These are phyloP conservation scores for Umimayanthus chanpuru DNA, from an alignment of 92 coral and sea anemone genomes.

Conservation along the genomic window DNA sequence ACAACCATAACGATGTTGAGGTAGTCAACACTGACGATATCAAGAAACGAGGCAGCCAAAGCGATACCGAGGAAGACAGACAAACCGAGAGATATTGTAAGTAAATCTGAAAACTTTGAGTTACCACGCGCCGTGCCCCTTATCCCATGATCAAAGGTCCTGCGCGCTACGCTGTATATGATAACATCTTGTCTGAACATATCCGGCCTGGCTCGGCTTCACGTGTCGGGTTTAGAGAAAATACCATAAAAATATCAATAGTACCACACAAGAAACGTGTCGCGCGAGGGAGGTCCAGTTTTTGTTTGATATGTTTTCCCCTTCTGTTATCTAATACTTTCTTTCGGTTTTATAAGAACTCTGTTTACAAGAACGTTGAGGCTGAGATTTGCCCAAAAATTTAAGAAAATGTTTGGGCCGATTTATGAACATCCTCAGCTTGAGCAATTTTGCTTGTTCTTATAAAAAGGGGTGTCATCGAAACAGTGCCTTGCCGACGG, in stretches of 20 bases:
- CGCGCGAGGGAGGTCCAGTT: slow-evolving; percentile 17
- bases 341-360: no score
- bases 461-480: no score
- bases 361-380: no score
- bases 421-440: no score
- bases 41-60: slow-evolving; percentile 27
- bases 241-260: not conserved
- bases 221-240: slow-evolving; percentile 13
- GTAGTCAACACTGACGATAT: slow-evolving; percentile 39
- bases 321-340: not conserved
- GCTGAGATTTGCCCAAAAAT: no score
- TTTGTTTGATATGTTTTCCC: not conserved
- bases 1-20: slow-evolving; percentile 38
- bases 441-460: no score
- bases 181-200: not conserved
- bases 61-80: slow-evolving; percentile 30
- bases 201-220: not conserved
- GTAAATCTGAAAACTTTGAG: not conserved
- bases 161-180: no score
- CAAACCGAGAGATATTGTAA: slow-evolving; percentile 42
- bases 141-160: no score
- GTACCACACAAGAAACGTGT: not conserved
- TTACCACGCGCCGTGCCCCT: not conserved
- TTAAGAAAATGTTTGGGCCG: no score
- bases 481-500: not conserved